A percentile compares a stretch with the other conserved stretches of the same genome.
These are phyloP conservation scores for Novumbra hubbsi DNA, from an alignment of 2,797 vertebrate genomes.

Conservation along the genomic window DNA sequence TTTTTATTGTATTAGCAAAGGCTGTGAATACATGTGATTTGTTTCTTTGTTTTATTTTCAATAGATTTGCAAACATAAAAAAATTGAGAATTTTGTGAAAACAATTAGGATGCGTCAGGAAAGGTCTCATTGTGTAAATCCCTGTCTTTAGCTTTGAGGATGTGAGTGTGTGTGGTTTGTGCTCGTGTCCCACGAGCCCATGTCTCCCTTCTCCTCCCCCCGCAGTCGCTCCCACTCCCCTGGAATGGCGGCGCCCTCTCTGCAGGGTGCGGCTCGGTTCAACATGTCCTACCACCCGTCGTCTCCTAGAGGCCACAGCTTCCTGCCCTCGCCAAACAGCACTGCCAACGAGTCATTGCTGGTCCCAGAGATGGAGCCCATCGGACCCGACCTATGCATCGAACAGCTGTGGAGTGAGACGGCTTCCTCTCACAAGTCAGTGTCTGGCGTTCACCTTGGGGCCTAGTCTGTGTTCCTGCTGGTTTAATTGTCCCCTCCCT, in stretches of 20 bases:
- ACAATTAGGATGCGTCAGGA: too few relatives aligned
- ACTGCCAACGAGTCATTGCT: slow-evolving; percentile 79
- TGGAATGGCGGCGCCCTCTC: slow-evolving; percentile 89
- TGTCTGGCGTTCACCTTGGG: slow-evolving; percentile 27
- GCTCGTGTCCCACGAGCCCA: neutral
- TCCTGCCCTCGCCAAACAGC: slow-evolving; percentile 81
- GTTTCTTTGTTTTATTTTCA: too few relatives aligned
- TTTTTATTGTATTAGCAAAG: too few relatives aligned
- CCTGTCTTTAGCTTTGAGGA: neutral
- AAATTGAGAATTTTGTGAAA: too few relatives aligned
- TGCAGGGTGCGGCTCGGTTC: slow-evolving; percentile 88
- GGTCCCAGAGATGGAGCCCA: slow-evolving; percentile 86
- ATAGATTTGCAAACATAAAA: too few relatives aligned
- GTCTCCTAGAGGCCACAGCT: slow-evolving; percentile 77
- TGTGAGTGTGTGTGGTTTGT: neutral
- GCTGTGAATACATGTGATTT: too few relatives aligned
- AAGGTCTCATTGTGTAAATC: too few relatives aligned
- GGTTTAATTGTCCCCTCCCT: neutral
- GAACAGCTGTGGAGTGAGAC: slow-evolving; percentile 95
- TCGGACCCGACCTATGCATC: slow-evolving; percentile 91
- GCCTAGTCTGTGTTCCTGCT: neutral
- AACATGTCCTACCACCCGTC: slow-evolving; percentile 83
- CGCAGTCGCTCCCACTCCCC: slow-evolving; percentile 93
- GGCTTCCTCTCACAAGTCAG: slow-evolving; percentile 77
- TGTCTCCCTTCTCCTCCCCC: neutral